Evolutionary conservation across 2,113 vertebrate genomes (phyloP), one percentile per base, ranked within the genome.

Genomic region (Panthera tigris): DNA sequence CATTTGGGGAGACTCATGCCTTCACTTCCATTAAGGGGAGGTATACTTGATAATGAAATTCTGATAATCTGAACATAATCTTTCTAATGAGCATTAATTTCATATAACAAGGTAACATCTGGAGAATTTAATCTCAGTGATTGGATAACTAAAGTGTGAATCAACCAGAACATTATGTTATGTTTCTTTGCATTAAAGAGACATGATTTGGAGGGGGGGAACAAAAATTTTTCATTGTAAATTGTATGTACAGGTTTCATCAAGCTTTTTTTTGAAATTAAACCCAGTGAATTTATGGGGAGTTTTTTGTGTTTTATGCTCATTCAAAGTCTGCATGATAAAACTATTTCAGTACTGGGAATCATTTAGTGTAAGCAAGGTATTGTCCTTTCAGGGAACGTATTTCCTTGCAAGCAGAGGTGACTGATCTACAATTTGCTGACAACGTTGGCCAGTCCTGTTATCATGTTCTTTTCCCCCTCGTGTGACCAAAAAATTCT

Each of bases 41-140:
- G 21, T 16, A 33, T 19, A 73, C 25, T n/a, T 61, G 23, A 52
- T n/a, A 14, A 74, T 63, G 33, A 52, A 41, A 91, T 86, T 55
- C 68, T 36, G 50, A 84, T 84, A 14, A 76, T 69, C 66, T 52
- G 39, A 66, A 39, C 12, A 33, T 39, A 66, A 68, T 52, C 74
- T 12, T 63, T 83, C 86, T 91, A 73, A 57, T 68, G 36, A 80
- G 55, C 23, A 16, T 41, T 85, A 12, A 68, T 80, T 96, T 92
- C 39, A 78, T 31, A 50, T 84, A 23, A 65, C 61, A 82, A 86
- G 6, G 52, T 92, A 45, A 81, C 65, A 79, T 63, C 39, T 68
- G 10, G 39, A 96, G 29, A 87, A 52, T 36, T 86, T 94, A 33
- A 86, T 48, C n/a, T 96, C 39, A 7, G 57, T 45, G 14, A 19